Evolutionary conservation across 2,888 invertebrate species (phyloP).

Genomic region (Heliconius cydno): DNA sequence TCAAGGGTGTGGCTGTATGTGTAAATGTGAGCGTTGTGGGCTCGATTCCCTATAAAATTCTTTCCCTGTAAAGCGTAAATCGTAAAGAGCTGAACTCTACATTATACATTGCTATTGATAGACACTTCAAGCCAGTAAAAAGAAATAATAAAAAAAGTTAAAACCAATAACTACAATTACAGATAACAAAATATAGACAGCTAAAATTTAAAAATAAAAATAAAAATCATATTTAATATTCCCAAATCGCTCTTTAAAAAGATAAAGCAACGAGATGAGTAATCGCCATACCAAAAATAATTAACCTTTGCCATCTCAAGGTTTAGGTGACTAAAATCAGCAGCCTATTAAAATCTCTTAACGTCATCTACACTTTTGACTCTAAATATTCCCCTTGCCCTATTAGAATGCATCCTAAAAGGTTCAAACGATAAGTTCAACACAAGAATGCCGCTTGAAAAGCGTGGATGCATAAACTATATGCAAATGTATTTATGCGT

Average conservation of each 20-base stretch:
- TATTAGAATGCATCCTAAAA: constrained; percentile 82
- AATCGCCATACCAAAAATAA: constrained; percentile 16
- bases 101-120: background rate
- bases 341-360: constrained; percentile 77
- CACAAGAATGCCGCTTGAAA: constrained; percentile 78
- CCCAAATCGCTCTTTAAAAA: background rate
- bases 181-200: background rate
- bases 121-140: background rate
- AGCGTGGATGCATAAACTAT: constrained; percentile 70
- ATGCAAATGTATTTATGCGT: constrained; percentile 55
- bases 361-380: constrained; percentile 70
- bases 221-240: background rate
- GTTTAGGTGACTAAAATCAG: constrained; percentile 57
- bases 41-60: too few species aligned
- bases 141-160: background rate
- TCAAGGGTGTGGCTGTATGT: too few species aligned
- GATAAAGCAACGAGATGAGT: constrained; percentile 18
- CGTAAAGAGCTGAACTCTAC: too few species aligned
- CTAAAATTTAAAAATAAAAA: background rate
- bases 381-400: constrained; percentile 74
- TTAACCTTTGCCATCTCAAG: constrained; percentile 28
- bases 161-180: background rate
- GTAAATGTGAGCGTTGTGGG: too few species aligned
- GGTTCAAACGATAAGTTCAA: constrained; percentile 77
- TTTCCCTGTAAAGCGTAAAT: too few species aligned